These are phyloP conservation scores for Oikopleura albicans DNA, from an alignment of 23 tunicate species.

Conservation along the genomic window DNA sequence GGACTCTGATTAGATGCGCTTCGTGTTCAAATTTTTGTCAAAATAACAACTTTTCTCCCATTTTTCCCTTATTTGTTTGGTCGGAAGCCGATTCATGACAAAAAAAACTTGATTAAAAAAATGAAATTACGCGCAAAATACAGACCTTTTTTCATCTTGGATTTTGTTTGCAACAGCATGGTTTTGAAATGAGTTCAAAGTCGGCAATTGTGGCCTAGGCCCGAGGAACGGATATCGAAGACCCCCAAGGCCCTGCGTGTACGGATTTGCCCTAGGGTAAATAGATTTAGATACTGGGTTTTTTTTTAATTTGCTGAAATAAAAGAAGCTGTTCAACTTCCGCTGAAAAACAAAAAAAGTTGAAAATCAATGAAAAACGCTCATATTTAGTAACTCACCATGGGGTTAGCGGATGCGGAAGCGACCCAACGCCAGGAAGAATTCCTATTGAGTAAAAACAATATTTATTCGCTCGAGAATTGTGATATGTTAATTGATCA, in stretches of 20 bases:
- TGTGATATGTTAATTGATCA: too few species aligned
- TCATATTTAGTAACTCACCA: too few species aligned
- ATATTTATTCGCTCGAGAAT: too few species aligned
- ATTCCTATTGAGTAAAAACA: background rate
- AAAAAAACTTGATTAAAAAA: background rate
- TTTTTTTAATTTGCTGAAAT: too few species aligned
- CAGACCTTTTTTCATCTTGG: background rate
- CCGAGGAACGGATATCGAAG: constrained; percentile 3
- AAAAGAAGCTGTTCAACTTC: too few species aligned
- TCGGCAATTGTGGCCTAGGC: background rate
- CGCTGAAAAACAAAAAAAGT: too few species aligned
- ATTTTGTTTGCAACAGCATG: background rate
- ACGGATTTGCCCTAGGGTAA: background rate
- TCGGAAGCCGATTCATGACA: background rate
- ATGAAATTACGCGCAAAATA: background rate
- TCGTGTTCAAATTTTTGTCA: too few species aligned
- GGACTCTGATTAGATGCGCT: too few species aligned
- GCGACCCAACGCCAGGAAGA: background rate
- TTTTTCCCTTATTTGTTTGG: background rate
- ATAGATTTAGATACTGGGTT: too few species aligned
- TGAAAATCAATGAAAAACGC: too few species aligned
- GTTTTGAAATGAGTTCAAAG: background rate
- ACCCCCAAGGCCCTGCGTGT: background rate
- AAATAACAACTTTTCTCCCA: too few species aligned
- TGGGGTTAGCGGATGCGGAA: background rate